These are phyloP conservation scores for Neoniphon sammara DNA, from an alignment of 2,797 vertebrate genomes.

Conservation along the genomic window DNA sequence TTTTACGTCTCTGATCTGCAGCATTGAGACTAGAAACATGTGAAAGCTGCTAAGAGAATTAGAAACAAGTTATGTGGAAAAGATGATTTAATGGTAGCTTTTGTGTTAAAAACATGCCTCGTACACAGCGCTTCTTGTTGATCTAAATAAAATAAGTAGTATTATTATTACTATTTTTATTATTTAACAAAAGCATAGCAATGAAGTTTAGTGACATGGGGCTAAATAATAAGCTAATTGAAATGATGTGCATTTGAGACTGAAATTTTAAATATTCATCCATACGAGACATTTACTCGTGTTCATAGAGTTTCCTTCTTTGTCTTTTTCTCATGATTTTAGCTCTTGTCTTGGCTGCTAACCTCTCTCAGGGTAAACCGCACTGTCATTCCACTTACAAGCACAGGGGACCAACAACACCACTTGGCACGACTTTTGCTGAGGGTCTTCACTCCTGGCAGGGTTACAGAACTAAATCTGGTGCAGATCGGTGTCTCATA, in stretches of 20 bases:
- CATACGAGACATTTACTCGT: neutral
- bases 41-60: constrained; percentile 5
- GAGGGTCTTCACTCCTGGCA: constrained; percentile 23
- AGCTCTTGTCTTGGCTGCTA: neutral
- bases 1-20: constrained; percentile 11
- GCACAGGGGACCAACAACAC: constrained; percentile 27
- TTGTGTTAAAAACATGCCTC: constrained; percentile 54
- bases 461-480: constrained; percentile 23
- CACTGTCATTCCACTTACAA: neutral
- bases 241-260: no score
- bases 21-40: constrained; percentile 29
- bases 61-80: constrained; percentile 36
- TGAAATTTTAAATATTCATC: neutral
- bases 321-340: neutral
- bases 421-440: constrained; percentile 27
- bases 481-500: constrained; percentile 42
- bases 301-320: neutral
- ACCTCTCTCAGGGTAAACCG: constrained; percentile 11
- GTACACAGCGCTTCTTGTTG: constrained; percentile 24
- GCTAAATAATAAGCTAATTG: neutral
- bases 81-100: constrained; percentile 31
- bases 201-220: constrained; percentile 27
- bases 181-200: constrained; percentile 46
- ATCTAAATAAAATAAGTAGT: no score
- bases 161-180: no score